Evolutionary conservation across 2,888 invertebrate genomes (phyloP).

Genomic region (Disparrhopalites patrizii): DNA sequence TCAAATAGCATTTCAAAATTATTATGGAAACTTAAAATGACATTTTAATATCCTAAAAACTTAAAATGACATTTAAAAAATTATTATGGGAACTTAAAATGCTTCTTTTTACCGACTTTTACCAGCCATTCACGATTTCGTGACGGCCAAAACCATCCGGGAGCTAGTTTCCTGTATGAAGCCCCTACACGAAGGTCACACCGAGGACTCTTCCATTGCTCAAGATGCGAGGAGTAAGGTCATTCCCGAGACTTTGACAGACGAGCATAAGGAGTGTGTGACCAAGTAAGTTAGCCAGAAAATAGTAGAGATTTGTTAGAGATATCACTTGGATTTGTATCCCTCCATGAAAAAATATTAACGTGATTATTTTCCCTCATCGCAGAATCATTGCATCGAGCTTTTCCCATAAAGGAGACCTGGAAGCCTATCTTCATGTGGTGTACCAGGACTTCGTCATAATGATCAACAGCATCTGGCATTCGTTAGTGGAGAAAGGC

Average conservation of each 20-base stretch:
- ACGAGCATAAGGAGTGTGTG: constrained; percentile 64
- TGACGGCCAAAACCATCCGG: constrained; percentile 26
- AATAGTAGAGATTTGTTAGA: constrained; percentile 14
- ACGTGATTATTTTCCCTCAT: constrained; percentile 38
- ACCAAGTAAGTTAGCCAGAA: constrained; percentile 62
- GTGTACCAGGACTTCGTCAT: constrained; percentile 65
- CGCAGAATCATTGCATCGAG: constrained; percentile 76
- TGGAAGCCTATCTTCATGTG: constrained; percentile 74
- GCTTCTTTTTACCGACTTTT: not conserved
- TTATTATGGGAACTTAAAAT: too few relatives aligned
- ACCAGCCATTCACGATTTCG: constrained; percentile 27
- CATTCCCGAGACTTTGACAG: constrained; percentile 57
- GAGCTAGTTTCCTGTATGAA: not conserved
- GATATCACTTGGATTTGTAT: not conserved
- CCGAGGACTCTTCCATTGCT: constrained; percentile 50
- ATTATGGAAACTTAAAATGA: too few relatives aligned
- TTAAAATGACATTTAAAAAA: too few relatives aligned
- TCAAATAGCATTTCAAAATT: too few relatives aligned
- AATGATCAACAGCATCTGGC: constrained; percentile 67
- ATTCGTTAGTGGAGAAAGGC: constrained; percentile 62
- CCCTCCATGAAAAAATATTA: too few relatives aligned
- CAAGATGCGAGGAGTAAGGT: not conserved
- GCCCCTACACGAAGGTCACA: constrained; percentile 49
- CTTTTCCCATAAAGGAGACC: constrained; percentile 79
- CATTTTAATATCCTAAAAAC: too few relatives aligned